Evolutionary conservation across 2,797 vertebrate species (phyloP).

Genomic region (Diplodus puntazzo): DNA sequence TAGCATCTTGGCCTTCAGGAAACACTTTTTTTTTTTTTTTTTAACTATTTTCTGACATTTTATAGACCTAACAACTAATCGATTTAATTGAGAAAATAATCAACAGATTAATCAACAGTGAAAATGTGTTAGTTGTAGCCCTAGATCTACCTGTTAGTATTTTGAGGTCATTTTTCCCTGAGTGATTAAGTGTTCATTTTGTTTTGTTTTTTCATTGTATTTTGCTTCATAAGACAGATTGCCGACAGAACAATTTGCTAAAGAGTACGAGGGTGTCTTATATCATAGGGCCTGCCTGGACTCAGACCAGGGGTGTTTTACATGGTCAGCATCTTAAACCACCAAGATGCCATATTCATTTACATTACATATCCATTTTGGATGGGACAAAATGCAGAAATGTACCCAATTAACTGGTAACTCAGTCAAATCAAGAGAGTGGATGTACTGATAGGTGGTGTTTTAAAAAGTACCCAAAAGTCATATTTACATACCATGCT

Average conservation of each 20-base stretch:
- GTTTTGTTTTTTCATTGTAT: neutral
- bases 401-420: neutral
- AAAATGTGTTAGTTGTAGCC: too few relatives aligned
- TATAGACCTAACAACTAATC: too few relatives aligned
- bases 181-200: neutral
- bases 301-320: neutral
- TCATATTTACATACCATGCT: too few relatives aligned
- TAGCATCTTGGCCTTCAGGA: too few relatives aligned
- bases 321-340: neutral
- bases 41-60: too few relatives aligned
- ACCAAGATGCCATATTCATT: neutral
- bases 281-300: neutral
- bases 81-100: too few relatives aligned
- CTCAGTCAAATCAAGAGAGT: neutral
- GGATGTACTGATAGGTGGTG: neutral
- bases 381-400: neutral
- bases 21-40: too few relatives aligned
- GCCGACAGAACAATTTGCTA: neutral
- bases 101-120: too few relatives aligned
- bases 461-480: too few relatives aligned
- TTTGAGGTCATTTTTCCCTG: neutral
- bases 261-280: neutral
- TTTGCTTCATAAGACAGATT: neutral
- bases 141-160: neutral
- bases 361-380: neutral